Evolutionary conservation across 1,140 invertebrate species (phyloP).

Genomic region (Euura saliciscinereae): DNA sequence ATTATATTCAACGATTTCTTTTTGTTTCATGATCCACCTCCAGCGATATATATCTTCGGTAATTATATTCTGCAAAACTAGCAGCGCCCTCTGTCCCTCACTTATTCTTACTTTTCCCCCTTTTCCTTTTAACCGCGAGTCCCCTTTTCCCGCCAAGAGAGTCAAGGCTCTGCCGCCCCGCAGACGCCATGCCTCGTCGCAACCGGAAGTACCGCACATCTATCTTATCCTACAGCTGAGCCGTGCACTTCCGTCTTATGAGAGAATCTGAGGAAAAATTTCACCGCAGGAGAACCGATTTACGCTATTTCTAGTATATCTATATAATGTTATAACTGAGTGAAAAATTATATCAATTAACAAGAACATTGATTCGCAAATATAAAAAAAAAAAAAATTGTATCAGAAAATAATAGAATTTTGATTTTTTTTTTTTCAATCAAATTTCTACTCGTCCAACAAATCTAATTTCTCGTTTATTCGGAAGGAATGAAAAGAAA

Average conservation of each 20-base stretch:
- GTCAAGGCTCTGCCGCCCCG: slow-evolving; percentile 12
- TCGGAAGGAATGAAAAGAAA: no score
- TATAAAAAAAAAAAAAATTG: no score
- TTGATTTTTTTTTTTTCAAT: no score
- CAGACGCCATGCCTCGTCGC: slow-evolving; percentile 26
- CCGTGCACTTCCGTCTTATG: slow-evolving; percentile 4
- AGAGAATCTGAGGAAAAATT: neutral
- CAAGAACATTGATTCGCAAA: no score
- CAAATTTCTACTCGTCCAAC: no score
- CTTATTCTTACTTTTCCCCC: neutral
- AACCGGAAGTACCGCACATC: slow-evolving; percentile 28
- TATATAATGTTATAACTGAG: no score
- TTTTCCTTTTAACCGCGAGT: neutral
- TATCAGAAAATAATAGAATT: no score
- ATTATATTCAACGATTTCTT: no score
- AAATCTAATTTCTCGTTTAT: no score
- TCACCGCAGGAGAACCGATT: neutral
- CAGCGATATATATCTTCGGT: neutral
- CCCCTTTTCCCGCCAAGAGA: slow-evolving; percentile 15
- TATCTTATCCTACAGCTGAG: slow-evolving; percentile 12
- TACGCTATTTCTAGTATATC: no score
- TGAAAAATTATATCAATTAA: no score
- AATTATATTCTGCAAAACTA: slow-evolving; percentile 5
- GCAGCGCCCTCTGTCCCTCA: neutral
- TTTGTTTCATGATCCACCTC: no score